Conservation (phyloP, 2,888 invertebrate species). For the Morpho achilles region DNA sequence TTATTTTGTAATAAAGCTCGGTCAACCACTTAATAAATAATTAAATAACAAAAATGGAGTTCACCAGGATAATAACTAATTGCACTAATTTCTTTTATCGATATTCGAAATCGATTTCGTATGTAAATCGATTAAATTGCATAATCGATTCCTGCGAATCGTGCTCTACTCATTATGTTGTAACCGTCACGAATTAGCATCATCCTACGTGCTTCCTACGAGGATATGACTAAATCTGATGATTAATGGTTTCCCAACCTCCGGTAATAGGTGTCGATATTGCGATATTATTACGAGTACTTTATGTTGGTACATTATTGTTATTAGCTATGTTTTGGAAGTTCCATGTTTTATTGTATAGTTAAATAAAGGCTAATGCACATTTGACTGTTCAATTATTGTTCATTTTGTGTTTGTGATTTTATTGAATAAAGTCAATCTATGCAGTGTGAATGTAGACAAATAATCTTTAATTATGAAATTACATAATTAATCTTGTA, state of each 20-base stretch:
- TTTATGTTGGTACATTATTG: slow-evolving; percentile 3
- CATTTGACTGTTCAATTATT: too few relatives aligned
- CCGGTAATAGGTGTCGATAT: slow-evolving; percentile 10
- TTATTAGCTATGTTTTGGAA: slow-evolving; percentile 7
- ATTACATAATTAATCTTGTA: too few relatives aligned
- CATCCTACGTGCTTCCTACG: slow-evolving; percentile 23
- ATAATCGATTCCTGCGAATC: slow-evolving; percentile 16
- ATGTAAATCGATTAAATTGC: slow-evolving; percentile 21
- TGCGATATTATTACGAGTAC: not conserved
- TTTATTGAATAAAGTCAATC: too few relatives aligned
- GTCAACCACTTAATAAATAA: too few relatives aligned
- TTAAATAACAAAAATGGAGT: too few relatives aligned
- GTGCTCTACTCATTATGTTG: slow-evolving; percentile 17
- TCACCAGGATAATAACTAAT: too few relatives aligned
- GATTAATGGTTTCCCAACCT: slow-evolving; percentile 18
- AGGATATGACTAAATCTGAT: slow-evolving; percentile 19
- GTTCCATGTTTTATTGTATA: not conserved
- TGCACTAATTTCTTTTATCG: not conserved
- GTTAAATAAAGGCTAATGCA: not conserved
- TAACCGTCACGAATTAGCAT: slow-evolving; percentile 22
- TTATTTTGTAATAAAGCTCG: too few relatives aligned
- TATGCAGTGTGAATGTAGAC: too few relatives aligned
- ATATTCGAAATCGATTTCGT: slow-evolving; percentile 6
- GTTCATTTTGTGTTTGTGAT: too few relatives aligned
- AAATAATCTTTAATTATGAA: too few relatives aligned